phyloP scores from a whole-genome alignment of 2,888 invertebrate species.

The Lasioglossum morio region DNA sequence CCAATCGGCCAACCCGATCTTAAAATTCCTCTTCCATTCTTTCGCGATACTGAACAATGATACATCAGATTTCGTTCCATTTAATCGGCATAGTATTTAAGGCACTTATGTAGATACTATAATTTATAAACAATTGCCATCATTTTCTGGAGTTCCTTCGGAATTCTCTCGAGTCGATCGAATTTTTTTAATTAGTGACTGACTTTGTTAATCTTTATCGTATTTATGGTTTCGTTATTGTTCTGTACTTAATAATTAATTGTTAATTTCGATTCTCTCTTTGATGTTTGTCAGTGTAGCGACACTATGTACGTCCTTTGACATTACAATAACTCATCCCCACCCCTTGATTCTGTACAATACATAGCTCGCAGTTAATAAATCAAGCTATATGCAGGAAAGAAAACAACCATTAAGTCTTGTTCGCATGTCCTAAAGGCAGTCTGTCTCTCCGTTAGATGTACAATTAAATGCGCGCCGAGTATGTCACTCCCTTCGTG shows the following conservation, averaged over 20 bases:
- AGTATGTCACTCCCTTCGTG: slow-evolving; percentile 16
- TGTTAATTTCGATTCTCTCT: not conserved
- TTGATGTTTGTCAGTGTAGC: not conserved
- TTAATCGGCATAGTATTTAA: not conserved
- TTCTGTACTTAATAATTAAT: not conserved
- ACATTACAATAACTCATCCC: slow-evolving; percentile 35
- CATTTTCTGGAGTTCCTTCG: not conserved
- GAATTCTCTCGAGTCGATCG: not conserved
- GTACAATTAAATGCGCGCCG: slow-evolving; percentile 3
- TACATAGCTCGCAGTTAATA: slow-evolving; percentile 62
- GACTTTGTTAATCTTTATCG: not conserved
- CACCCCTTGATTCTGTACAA: slow-evolving; percentile 42
- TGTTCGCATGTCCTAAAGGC: slow-evolving; percentile 61
- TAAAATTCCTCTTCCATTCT: not conserved
- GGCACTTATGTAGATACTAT: not conserved
- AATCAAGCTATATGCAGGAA: slow-evolving; percentile 53
- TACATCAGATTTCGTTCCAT: not conserved
- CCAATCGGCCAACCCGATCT: not conserved
- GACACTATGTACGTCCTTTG: not conserved
- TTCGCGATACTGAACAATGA: not conserved
- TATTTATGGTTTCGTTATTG: not conserved
- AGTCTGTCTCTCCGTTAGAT: not conserved
- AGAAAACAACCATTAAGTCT: slow-evolving; percentile 40
- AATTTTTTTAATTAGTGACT: not conserved
- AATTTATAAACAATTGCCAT: not conserved